Evolutionary conservation across 2,113 vertebrate species (phyloP).

Genomic region (Malaclemys terrapin): DNA sequence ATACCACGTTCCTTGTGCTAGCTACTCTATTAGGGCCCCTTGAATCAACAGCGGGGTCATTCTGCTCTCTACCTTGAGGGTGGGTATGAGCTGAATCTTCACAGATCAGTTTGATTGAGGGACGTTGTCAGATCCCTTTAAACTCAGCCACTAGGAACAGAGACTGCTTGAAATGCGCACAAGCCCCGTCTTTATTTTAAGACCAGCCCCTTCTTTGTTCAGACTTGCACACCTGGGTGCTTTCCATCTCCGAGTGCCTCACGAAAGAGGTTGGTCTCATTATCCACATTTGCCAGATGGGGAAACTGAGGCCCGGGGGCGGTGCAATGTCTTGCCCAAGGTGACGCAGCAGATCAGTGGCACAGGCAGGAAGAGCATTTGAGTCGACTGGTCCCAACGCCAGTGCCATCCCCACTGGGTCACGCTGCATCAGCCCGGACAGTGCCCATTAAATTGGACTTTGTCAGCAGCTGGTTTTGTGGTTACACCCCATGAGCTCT

Average conservation of each 20-base stretch:
- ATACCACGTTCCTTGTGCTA: not conserved
- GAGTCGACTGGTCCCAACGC: not conserved
- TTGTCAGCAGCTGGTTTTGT: not conserved
- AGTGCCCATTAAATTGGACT: not conserved
- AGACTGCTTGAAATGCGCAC: not conserved
- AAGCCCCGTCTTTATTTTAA: not conserved
- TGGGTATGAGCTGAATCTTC: not conserved
- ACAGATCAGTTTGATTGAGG: not conserved
- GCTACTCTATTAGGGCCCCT: not conserved
- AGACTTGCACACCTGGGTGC: too few relatives aligned
- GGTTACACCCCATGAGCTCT: not conserved
- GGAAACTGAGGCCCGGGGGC: not conserved
- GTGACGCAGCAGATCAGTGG: not conserved
- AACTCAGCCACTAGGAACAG: not conserved
- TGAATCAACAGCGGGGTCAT: not conserved
- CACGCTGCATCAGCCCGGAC: not conserved
- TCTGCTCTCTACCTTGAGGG: not conserved
- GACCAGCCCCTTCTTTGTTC: not conserved
- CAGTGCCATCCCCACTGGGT: not conserved
- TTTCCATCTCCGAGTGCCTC: not conserved
- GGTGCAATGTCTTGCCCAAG: not conserved
- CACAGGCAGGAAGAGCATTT: not conserved
- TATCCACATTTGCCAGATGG: not conserved
- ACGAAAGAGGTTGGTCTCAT: not conserved
- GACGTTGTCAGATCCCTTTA: not conserved